Evolutionary conservation across 2,888 invertebrate species (phyloP).

Genomic region (Eucera pruinosa): DNA sequence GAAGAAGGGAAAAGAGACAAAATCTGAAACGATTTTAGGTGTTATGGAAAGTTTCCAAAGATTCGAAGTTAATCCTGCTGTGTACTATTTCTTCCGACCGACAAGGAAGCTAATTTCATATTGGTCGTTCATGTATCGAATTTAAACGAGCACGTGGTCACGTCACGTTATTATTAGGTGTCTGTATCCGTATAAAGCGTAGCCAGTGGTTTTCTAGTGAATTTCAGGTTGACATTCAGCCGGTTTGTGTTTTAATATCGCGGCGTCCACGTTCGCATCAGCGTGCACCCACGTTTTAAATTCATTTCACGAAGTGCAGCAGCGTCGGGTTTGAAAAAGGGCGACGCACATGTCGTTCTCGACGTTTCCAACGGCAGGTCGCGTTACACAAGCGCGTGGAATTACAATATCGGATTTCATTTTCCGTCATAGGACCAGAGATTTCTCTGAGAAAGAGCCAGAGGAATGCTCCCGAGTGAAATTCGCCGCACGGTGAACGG

Average conservation of each 20-base stretch:
- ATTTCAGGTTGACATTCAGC: slow-evolving; percentile 37
- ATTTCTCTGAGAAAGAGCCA: slow-evolving; percentile 47
- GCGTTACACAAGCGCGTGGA: slow-evolving; percentile 59
- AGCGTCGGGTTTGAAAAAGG: slow-evolving; percentile 58
- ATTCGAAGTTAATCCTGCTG: neutral
- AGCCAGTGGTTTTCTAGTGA: slow-evolving; percentile 30
- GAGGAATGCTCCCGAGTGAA: slow-evolving; percentile 39
- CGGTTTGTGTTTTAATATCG: slow-evolving; percentile 50
- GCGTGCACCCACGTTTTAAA: slow-evolving; percentile 51
- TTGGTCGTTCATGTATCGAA: slow-evolving; percentile 16
- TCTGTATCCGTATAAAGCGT: slow-evolving; percentile 18
- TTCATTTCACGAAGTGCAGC: slow-evolving; percentile 62
- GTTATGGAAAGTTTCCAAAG: slow-evolving; percentile 2
- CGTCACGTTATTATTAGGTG: slow-evolving; percentile 26
- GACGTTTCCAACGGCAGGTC: slow-evolving; percentile 48
- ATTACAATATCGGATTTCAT: slow-evolving; percentile 68
- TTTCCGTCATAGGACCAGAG: slow-evolving; percentile 58
- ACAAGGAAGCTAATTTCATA: slow-evolving; percentile 15
- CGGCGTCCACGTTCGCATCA: slow-evolving; percentile 33
- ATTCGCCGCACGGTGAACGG: slow-evolving; percentile 57
- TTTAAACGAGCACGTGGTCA: slow-evolving; percentile 8
- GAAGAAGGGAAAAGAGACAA: neutral
- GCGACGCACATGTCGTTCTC: slow-evolving; percentile 45
- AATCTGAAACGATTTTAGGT: slow-evolving; percentile 6
- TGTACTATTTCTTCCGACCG: neutral